Base-by-base conservation (phyloP, 2,888 invertebrate species). In the Tenthredo amoena region DNA sequence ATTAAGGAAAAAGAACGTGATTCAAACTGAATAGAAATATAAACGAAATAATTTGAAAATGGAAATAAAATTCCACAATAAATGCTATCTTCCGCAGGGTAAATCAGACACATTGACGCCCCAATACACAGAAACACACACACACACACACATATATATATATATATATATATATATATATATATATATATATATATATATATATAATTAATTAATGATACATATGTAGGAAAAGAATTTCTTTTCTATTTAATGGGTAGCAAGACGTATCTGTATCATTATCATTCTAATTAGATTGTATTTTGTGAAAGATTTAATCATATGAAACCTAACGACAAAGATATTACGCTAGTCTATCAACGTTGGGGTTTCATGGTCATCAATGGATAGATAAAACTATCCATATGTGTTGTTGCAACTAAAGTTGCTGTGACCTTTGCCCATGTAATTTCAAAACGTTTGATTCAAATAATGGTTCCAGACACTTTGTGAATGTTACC, bases 321-420 rank as follows among this genome's bases (percentile, higher is more conserved):
- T 43, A 21, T 43, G 77, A 50, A 31, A 50, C 31, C 26, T 58
- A 40, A 81, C 26, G 34, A 58, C 37, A 62, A 62, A 62, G 31
- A 74, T 55, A 15, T 74, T 21, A 74, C 72, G 34, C 34, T 50
- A 77, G 50, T 77, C 34, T 77, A 50, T 77, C 50, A 77, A 77
- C 7, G 10, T 40, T 58, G 37, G 40, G 40, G 62, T 58, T 12
- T 37, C 37, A 40, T 21, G 21, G 58, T 37, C 58, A 10, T 81
- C 10, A 40, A 40, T 40, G 37, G 15, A 21, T 62, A 40, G 3
- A 40, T 81, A 37, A 21, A 34, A 37, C 21, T 43, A 21, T 74
- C 40, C 74, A 74, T 74, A 74, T 21, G 21, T 43, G 68, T 68
- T 62, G 9, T 21, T 12, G 26, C 74, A 74, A 74, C 21, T 43